Conservation (phyloP, 1,140 invertebrate genomes). For the Zaprionus capensis region DNA sequence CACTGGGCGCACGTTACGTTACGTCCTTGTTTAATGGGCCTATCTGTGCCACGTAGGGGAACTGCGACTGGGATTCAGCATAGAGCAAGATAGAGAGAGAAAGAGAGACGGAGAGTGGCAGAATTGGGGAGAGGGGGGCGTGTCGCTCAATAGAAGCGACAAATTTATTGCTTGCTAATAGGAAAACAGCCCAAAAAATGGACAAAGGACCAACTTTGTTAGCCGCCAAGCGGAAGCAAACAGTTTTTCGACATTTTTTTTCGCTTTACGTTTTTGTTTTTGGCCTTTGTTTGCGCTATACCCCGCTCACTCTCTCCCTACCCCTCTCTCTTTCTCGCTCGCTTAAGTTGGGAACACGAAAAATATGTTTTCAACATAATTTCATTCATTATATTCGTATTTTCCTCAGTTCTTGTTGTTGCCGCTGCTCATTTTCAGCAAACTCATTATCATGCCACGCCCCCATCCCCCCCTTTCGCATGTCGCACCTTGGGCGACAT, state of each 20-base stretch:
- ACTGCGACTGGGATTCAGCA: slow-evolving; percentile 4
- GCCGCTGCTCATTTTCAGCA: slow-evolving; percentile 57
- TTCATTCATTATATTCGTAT: slow-evolving; percentile 72
- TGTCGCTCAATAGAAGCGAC: slow-evolving; percentile 57
- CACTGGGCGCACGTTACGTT: neutral
- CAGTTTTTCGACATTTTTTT: slow-evolving; percentile 44
- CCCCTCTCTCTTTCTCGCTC: neutral
- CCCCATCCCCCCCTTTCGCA: neutral
- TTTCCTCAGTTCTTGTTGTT: slow-evolving; percentile 43
- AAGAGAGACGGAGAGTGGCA: neutral
- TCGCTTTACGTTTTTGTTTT: neutral
- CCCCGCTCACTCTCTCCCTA: neutral
- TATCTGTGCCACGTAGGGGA: slow-evolving; percentile 8
- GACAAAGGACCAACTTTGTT: slow-evolving; percentile 49
- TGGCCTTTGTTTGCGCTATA: slow-evolving; percentile 23
- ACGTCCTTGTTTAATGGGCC: slow-evolving; percentile 39
- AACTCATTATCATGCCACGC: slow-evolving; percentile 48
- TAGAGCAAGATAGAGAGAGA: too few species aligned
- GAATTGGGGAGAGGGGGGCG: neutral
- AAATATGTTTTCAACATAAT: slow-evolving; percentile 75
- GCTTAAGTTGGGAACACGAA: slow-evolving; percentile 14
- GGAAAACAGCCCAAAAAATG: slow-evolving; percentile 61
- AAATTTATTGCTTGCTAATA: slow-evolving; percentile 78
- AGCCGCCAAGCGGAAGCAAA: slow-evolving; percentile 43
- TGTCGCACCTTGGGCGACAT: slow-evolving; percentile 32